phyloP scores from a whole-genome alignment of 2,888 invertebrate genomes.

The Protophormia terraenovae region DNA sequence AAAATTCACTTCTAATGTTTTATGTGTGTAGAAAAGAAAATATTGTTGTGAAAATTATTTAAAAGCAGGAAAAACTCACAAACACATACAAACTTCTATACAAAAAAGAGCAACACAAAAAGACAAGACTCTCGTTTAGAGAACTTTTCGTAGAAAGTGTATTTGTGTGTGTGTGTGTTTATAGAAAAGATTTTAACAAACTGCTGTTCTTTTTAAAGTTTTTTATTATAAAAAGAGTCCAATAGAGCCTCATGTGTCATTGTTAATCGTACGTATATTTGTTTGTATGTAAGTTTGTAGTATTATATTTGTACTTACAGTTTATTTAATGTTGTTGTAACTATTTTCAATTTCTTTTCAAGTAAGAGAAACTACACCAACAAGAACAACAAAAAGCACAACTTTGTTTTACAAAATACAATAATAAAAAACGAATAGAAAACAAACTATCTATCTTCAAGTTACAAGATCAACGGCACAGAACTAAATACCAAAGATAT shows the following conservation, averaged over 20 bases:
- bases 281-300: background rate
- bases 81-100: background rate
- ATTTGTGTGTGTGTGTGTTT: background rate
- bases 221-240: conserved; percentile 9
- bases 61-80: conserved; percentile 27
- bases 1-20: conserved; percentile 53
- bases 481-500: conserved; percentile 41
- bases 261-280: background rate
- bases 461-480: conserved; percentile 67
- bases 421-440: background rate
- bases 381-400: conserved; percentile 30
- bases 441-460: conserved; percentile 57
- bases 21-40: conserved; percentile 34
- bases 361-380: conserved; percentile 39
- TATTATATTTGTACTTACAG: conserved; percentile 22
- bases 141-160: conserved; percentile 47
- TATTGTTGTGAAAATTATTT: conserved; percentile 52
- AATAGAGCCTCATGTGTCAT: conserved; percentile 53
- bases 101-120: conserved; percentile 43
- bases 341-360: conserved; percentile 65
- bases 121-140: conserved; percentile 40
- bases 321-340: conserved; percentile 47
- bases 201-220: background rate
- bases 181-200: background rate
- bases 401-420: conserved; percentile 7